phyloP scores from a whole-genome alignment of 2,113 vertebrate genomes.

The Athene cunicularia region DNA sequence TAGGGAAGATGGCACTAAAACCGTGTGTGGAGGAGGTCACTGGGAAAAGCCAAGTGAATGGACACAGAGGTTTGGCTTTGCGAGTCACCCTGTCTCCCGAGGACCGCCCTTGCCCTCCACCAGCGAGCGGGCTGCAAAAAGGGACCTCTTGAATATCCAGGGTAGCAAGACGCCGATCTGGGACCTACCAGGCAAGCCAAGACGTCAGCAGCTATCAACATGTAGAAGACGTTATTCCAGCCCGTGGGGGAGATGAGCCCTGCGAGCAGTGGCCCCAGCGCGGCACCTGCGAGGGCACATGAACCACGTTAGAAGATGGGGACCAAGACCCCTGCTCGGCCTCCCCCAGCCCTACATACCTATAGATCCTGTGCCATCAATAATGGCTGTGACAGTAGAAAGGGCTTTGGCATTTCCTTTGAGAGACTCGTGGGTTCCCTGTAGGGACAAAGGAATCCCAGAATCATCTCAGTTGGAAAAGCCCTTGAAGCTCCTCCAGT shows the following conservation, averaged over 20 bases:
- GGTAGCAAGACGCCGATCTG: not conserved
- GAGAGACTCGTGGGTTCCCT: constrained; percentile 94
- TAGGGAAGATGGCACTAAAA: not conserved
- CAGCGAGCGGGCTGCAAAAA: fast-evolving
- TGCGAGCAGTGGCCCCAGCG: constrained; percentile 89
- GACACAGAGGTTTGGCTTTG: not conserved
- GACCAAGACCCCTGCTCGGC: fast-evolving
- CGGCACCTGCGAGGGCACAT: constrained; percentile 79
- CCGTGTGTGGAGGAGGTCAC: fast-evolving
- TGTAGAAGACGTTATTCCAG: constrained; percentile 98
- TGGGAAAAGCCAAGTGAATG: not conserved
- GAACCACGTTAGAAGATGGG: not conserved
- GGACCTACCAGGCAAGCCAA: constrained; percentile 90
- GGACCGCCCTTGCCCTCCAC: not conserved
- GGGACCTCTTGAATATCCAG: not conserved
- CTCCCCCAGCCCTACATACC: constrained; percentile 71
- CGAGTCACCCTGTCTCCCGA: not conserved
- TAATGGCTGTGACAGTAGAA: constrained; percentile 95
- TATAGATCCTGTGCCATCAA: constrained; percentile 93
- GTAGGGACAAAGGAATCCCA: not conserved
- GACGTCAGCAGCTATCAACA: constrained; percentile 89
- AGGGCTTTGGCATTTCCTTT: constrained; percentile 92
- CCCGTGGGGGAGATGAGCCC: constrained; percentile 90
- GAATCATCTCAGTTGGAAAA: too few species aligned
- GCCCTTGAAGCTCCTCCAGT: too few species aligned